A percentile compares a stretch with the other conserved stretches of the same genome.
These are phyloP conservation scores for Triplophysa dalaica DNA, from an alignment of 2,113 vertebrate genomes.

Conservation along the genomic window DNA sequence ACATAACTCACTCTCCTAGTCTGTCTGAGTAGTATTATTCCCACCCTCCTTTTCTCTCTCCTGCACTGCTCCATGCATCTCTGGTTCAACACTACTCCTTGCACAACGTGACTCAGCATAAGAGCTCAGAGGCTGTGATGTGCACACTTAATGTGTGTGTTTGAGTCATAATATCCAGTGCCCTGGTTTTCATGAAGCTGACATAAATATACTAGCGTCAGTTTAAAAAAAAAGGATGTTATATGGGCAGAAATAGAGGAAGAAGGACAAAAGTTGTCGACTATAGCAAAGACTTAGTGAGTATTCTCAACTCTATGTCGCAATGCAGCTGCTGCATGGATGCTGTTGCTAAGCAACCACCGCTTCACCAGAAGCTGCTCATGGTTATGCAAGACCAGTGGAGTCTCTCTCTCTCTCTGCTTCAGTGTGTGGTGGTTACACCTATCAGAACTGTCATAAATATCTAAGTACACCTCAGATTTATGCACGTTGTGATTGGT, in stretches of 20 bases:
- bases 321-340: slow-evolving; percentile 58
- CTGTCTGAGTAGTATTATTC: neutral
- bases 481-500: neutral
- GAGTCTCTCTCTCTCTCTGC: slow-evolving; percentile 22
- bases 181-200: neutral
- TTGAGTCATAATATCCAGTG: slow-evolving; percentile 6
- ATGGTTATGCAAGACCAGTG: slow-evolving; percentile 53
- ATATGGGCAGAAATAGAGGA: neutral
- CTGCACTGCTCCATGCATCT: slow-evolving; percentile 16
- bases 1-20: neutral
- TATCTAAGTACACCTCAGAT: neutral
- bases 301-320: slow-evolving; percentile 54
- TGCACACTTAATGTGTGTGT: neutral
- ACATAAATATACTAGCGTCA: neutral
- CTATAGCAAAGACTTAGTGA: slow-evolving; percentile 16
- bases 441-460: neutral
- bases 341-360: slow-evolving; percentile 57
- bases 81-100: slow-evolving; percentile 1
- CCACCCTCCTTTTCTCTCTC: slow-evolving; percentile 6
- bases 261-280: slow-evolving; percentile 33
- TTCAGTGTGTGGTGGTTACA: neutral
- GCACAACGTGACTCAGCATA: slow-evolving; percentile 47
- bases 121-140: slow-evolving; percentile 3
- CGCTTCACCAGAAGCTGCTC: slow-evolving; percentile 49
- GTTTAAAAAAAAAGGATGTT: slow-evolving; percentile 20